Evolutionary conservation across 35 echinoderm and acorn worm genomes (phyloP).

Genomic region (Nesometra sesokonis): DNA sequence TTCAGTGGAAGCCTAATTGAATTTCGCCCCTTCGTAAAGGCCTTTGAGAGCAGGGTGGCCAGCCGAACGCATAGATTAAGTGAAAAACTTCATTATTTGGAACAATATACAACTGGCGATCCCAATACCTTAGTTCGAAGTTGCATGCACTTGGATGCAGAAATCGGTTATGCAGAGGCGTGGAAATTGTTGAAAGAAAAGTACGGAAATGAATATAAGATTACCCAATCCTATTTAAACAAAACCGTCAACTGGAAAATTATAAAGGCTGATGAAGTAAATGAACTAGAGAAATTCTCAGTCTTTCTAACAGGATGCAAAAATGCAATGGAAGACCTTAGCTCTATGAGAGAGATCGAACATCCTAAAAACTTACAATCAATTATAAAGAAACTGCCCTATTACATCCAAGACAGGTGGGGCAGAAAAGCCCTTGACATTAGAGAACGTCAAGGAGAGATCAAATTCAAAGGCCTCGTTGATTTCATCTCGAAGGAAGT

Average conservation of each 20-base stretch:
- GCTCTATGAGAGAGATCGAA: slow-evolving; percentile 7
- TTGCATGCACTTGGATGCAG: background rate
- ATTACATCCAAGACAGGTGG: slow-evolving; percentile 16
- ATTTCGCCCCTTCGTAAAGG: background rate
- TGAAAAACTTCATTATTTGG: slow-evolving; percentile 3
- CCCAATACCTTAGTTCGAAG: background rate
- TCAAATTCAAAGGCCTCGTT: slow-evolving; percentile 9
- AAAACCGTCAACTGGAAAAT: background rate
- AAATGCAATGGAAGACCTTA: slow-evolving; percentile 13
- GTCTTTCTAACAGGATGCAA: background rate
- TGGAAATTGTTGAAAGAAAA: background rate
- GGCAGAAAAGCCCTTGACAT: background rate
- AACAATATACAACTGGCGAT: slow-evolving; percentile 16
- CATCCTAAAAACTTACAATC: slow-evolving; percentile 11
- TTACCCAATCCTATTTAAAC: background rate
- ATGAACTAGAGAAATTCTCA: background rate
- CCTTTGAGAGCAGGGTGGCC: slow-evolving; percentile 13
- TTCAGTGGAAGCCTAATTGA: slow-evolving; percentile 10
- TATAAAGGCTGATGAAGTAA: background rate
- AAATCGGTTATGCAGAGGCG: background rate
- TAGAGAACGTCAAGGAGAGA: background rate
- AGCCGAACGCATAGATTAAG: background rate
- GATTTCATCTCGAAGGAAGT: slow-evolving; percentile 14
- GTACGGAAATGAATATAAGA: slow-evolving; percentile 3
- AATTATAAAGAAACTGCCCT: slow-evolving; percentile 8